A percentile compares a stretch with the other conserved stretches of the same genome.
Evolutionary conservation across 2,888 invertebrate genomes (phyloP).

Genomic region (Silvanus unidentatus): DNA sequence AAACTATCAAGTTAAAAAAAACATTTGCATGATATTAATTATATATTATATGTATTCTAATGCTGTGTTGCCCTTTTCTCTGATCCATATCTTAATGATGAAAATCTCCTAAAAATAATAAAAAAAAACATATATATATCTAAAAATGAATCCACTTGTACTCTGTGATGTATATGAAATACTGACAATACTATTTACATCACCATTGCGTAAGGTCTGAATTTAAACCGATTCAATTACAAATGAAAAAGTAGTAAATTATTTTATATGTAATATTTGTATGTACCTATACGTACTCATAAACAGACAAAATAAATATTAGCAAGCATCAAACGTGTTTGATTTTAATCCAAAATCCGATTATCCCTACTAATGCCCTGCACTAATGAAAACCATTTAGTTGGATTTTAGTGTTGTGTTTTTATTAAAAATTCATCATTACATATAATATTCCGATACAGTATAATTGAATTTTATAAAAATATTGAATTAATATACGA

Average conservation of each 20-base stretch:
- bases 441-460: no score
- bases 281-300: conserved; percentile 35
- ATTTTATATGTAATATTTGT: conserved; percentile 42
- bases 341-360: no score
- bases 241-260: conserved; percentile 24
- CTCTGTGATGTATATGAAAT: conserved; percentile 39
- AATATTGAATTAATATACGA: no score
- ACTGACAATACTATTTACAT: conserved; percentile 32
- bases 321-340: conserved; percentile 24
- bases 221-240: conserved; percentile 18
- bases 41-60: conserved; percentile 8
- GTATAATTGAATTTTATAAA: no score
- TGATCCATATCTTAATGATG: conserved; percentile 9
- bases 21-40: conserved; percentile 8
- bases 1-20: conserved; percentile 1
- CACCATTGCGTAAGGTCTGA: conserved; percentile 33
- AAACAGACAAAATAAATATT: conserved; percentile 35
- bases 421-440: no score
- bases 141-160: conserved; percentile 12
- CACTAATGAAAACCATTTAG: no score
- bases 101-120: conserved; percentile 7
- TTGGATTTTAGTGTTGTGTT: no score
- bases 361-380: no score
- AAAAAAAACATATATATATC: conserved; percentile 8
- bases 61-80: conserved; percentile 9